Base-by-base conservation (phyloP, 2,888 invertebrate species). In the Rhagium mordax region DNA sequence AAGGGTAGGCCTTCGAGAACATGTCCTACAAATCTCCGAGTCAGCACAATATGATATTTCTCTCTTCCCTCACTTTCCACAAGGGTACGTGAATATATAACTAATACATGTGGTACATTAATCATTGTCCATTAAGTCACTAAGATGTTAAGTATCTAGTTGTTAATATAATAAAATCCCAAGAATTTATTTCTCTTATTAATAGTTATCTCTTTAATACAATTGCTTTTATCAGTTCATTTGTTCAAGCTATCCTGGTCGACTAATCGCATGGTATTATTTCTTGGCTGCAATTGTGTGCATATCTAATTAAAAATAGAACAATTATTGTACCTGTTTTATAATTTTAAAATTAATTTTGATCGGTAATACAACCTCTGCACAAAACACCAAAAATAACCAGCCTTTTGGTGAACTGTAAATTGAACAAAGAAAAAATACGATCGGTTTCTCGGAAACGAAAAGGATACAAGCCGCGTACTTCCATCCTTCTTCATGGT, bases 1-100 rank as follows among this genome's bases (percentile, higher is more conserved):
- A 69, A 60, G 74, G 75, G 75, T 71, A 69, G 75, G 72, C 51
- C 33, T 33, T n/a, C 33, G 24, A 51, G 53, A 53, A 53, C 53
- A 29, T 33, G 57, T 51, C 48, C 0, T 48, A 29, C 27, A 64
- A 64, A 64, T 51, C 21, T 27, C 64, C 18, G n/a, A 64, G 51
- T 53, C 65, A 41, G 65, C 49, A 24, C 20, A n/a, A n/a, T n/a
- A 15, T 33, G 20, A 55, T 51, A 18, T 20, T 29, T 16, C 27
- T 15, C 4, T 29, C n/a, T 51, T 18, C 61, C 20, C 10, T 61
- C 21, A 20, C 20, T 51, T 51, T 16, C 51, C n/a, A n/a, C n/a
- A n/a, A 41, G 41, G 41, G 5, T 33, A 13, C 33, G 33, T 33
- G 33, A 10, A 33, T 33, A 33, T 33, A 33, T 33, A 13, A 33